Conservation (phyloP, 2,888 invertebrate species). For the Drosophila rellima region DNA sequence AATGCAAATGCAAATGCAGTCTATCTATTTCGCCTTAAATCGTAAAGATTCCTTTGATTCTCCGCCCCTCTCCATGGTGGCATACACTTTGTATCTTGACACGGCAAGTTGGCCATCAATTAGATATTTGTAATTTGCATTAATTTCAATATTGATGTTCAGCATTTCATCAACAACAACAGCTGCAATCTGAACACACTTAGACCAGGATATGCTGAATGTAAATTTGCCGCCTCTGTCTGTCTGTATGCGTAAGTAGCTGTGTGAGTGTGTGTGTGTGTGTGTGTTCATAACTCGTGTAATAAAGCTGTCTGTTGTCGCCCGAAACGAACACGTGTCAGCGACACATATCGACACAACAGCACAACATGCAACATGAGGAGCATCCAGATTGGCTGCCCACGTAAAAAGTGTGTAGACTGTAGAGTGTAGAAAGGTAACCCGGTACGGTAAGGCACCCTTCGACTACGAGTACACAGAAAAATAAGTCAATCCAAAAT, state of each 20-base stretch:
- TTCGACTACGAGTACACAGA: not conserved
- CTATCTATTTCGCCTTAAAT: conserved; percentile 5
- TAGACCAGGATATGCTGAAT: conserved; percentile 25
- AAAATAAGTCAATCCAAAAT: too few relatives aligned
- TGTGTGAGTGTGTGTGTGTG: conserved; percentile 17
- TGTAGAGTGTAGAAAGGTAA: not conserved
- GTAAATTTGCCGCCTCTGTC: conserved; percentile 32
- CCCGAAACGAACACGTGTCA: conserved; percentile 71
- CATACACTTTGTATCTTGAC: conserved; percentile 8
- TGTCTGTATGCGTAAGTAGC: conserved; percentile 9
- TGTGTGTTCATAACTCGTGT: conserved; percentile 64
- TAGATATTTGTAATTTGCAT: conserved; percentile 69
- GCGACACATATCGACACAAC: conserved; percentile 70
- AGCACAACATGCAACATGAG: conserved; percentile 18
- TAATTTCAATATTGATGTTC: conserved; percentile 61
- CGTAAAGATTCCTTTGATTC: conserved; percentile 2
- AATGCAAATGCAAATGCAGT: conserved; percentile 1
- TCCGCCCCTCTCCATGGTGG: not conserved
- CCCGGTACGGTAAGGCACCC: conserved; percentile 11
- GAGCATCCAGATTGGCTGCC: conserved; percentile 23
- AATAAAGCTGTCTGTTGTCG: conserved; percentile 68
- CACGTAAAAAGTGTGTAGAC: conserved; percentile 48
- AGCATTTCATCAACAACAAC: conserved; percentile 27
- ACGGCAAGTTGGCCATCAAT: conserved; percentile 35
- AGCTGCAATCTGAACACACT: conserved; percentile 29